Conservation (phyloP, 2,888 invertebrate genomes). For the Drosophila demipolita region DNA sequence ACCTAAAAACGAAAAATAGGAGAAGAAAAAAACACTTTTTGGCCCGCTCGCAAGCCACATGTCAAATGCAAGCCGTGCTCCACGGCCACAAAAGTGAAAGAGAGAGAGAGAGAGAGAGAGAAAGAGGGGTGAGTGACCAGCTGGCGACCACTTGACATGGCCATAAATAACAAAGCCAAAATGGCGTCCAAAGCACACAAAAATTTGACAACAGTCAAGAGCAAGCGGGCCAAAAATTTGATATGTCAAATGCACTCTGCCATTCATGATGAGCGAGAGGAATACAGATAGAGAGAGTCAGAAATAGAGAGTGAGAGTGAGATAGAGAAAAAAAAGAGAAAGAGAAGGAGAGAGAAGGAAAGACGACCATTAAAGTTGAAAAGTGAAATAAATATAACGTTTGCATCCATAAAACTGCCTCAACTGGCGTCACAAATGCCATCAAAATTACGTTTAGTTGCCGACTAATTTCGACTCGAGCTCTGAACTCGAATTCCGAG, state of each 20-base stretch:
- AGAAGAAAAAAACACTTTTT: constrained; percentile 30
- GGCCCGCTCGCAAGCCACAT: constrained; percentile 64
- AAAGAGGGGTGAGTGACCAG: constrained; percentile 53
- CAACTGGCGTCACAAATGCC: constrained; percentile 40
- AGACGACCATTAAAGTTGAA: constrained; percentile 41
- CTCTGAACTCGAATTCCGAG: not conserved
- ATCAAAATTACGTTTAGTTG: constrained; percentile 36
- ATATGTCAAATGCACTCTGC: constrained; percentile 75
- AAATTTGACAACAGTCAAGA: constrained; percentile 52
- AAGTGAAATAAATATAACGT: constrained; percentile 46
- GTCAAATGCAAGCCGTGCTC: constrained; percentile 74
- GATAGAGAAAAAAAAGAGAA: not conserved
- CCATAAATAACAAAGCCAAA: constrained; percentile 79
- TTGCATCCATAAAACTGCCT: constrained; percentile 54
- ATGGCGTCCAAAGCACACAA: constrained; percentile 73
- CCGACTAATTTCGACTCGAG: constrained; percentile 29
- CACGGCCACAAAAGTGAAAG: constrained; percentile 14
- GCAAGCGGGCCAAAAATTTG: constrained; percentile 70
- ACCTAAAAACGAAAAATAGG: constrained; percentile 1
- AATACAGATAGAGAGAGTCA: not conserved
- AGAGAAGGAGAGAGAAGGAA: not conserved
- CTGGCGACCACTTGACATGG: constrained; percentile 75
- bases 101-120: not conserved
- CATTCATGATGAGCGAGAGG: constrained; percentile 22
- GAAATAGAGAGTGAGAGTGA: not conserved